These are phyloP conservation scores for Caracal caracal DNA, from an alignment of 2,113 vertebrate genomes.

Conservation along the genomic window DNA sequence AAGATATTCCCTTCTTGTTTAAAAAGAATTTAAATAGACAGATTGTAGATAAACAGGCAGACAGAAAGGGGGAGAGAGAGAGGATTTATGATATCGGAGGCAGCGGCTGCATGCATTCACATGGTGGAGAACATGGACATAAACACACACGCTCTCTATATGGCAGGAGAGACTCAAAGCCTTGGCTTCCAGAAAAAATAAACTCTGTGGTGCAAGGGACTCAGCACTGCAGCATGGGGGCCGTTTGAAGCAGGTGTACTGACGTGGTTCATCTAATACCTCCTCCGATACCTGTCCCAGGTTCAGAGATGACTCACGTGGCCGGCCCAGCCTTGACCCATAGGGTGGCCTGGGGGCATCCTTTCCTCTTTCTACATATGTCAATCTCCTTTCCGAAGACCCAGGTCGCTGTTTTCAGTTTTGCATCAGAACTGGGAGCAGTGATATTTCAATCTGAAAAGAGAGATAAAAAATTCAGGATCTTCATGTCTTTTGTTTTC, in stretches of 20 bases:
- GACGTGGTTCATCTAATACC: background rate
- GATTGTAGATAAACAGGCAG: conserved; percentile 86
- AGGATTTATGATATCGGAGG: conserved; percentile 71
- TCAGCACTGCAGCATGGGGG: background rate
- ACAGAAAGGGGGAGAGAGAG: conserved; percentile 70
- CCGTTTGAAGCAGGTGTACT: conserved; percentile 57
- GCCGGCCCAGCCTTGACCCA: conserved; percentile 7
- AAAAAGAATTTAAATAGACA: conserved; percentile 86
- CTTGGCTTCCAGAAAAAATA: conserved; percentile 53
- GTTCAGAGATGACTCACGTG: background rate
- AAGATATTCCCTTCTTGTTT: conserved; percentile 87
- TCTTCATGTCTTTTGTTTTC: conserved; percentile 79
- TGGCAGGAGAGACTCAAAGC: conserved; percentile 22
- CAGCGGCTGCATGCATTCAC: conserved; percentile 6
- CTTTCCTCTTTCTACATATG: background rate
- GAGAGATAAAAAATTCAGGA: conserved; percentile 73
- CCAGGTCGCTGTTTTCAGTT: background rate
- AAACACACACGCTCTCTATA: conserved; percentile 23
- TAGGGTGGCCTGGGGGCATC: background rate
- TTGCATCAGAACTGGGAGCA: conserved; percentile 29
- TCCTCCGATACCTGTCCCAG: background rate
- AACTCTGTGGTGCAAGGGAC: background rate
- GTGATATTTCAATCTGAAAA: conserved; percentile 77
- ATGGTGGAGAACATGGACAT: conserved; percentile 40
- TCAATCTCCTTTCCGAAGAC: conserved; percentile 6